Conservation (phyloP, 2,113 vertebrate genomes). For the Mastomys natalensis region DNA sequence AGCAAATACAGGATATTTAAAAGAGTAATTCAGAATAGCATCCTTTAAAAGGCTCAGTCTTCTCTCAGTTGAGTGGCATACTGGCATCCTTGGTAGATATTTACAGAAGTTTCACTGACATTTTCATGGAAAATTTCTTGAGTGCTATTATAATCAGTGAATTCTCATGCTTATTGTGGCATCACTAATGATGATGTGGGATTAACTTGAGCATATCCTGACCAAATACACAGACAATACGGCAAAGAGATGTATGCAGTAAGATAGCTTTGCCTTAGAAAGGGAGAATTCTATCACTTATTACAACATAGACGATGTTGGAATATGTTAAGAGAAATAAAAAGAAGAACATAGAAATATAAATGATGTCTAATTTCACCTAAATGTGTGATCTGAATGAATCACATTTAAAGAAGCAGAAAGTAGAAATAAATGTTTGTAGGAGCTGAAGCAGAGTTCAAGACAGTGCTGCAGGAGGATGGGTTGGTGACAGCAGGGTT, state of each 20-base stretch:
- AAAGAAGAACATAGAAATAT: not conserved
- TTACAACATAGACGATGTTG: too few species aligned
- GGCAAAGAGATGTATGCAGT: not conserved
- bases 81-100: not conserved
- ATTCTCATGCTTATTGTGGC: not conserved
- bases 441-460: not conserved
- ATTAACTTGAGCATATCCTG: not conserved
- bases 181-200: not conserved
- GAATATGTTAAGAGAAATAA: not conserved
- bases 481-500: not conserved
- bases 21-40: not conserved
- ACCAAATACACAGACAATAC: not conserved
- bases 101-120: too few species aligned
- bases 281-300: not conserved
- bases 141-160: not conserved
- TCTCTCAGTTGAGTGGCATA: not conserved
- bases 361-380: not conserved
- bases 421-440: too few species aligned
- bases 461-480: not conserved
- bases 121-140: not conserved
- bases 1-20: not conserved
- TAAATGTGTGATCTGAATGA: not conserved
- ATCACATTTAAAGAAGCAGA: not conserved
- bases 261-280: not conserved
- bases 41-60: not conserved